Evolutionary conservation across 2,888 invertebrate species (phyloP), one percentile per base, ranked within the genome.

Genomic region (Chalcis sispes): DNA sequence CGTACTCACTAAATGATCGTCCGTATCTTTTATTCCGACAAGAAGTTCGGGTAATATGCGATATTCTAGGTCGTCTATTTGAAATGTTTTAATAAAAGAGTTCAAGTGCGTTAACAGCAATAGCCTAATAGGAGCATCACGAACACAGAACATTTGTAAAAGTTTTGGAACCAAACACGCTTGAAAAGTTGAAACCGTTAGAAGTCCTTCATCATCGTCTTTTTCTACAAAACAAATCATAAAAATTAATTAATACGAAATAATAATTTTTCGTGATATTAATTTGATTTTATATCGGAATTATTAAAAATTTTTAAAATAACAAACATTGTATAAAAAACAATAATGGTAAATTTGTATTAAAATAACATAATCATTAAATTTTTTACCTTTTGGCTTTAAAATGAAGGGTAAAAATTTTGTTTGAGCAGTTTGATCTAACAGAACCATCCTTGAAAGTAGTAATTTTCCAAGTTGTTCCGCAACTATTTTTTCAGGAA

Each of bases 21-120:
- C 95, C 1, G 93, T 93, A 85, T 98, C 97, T 87, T 95, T 95
- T 81, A 98, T 94, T 2, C 97, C 97, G 42, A 96, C 91, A 48
- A 97, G 90, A 66, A 97, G 89, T 93, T 97, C 96, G n/a, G 97
- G 97, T 82, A 98, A 90, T 81, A 97, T 93, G 59, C 93, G 92
- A 27, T 91, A 91, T 62, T 94, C 92, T n/a, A 97, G 89, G 86
- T 95, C 94, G 58, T 95, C 93, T 80, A 92, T 92, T 75, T 93
- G 92, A 85, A 98, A 94, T 23, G 94, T 92, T 80, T 92, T 91
- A 58, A 95, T 92, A 87, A 93, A 97, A 78, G 93, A 91, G 66
- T 92, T 91, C 83, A 98, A 96, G 88, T 96, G 94, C 69, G 92
- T 92, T 48, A 98, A 89, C 23, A 98, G 90, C 56, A 96, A 90